Percentiles rank a stretch among this genome's conserved stretches.
These are phyloP conservation scores for Schizaphis graminum DNA, from an alignment of 2,888 invertebrate species.

Conservation along the genomic window DNA sequence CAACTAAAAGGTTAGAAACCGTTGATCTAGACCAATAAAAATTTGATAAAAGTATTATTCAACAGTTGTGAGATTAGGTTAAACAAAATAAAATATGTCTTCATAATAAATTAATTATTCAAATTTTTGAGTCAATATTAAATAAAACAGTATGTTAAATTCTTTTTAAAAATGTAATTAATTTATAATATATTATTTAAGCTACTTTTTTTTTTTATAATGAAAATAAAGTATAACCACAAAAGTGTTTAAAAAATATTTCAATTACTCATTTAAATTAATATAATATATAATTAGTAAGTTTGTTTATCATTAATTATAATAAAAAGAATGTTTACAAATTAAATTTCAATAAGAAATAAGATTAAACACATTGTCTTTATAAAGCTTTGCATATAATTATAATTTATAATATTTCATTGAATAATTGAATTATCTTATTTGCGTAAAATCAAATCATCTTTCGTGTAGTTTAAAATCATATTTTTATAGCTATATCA, in stretches of 20 bases:
- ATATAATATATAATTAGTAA: conserved; percentile 2
- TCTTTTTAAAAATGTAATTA: neutral
- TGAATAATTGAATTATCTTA: conserved; percentile 23
- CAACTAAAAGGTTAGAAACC: too few species aligned
- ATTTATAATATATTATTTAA: neutral
- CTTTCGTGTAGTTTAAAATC: neutral
- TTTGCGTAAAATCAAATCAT: neutral
- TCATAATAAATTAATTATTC: neutral
- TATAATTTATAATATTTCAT: conserved; percentile 9
- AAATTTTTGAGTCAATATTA: neutral
- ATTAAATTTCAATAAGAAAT: neutral
- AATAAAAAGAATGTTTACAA: neutral
- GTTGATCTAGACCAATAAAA: neutral
- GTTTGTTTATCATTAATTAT: neutral
- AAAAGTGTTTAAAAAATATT: neutral
- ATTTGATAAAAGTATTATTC: neutral
- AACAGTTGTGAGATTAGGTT: neutral
- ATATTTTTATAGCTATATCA: neutral
- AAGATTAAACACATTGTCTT: neutral
- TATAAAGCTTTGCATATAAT: neutral
- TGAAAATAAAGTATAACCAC: neutral
- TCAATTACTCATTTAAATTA: neutral
- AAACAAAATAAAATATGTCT: neutral
- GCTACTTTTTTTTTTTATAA: neutral
- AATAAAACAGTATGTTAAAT: neutral